Evolutionary conservation across 2,888 invertebrate species (phyloP), one percentile per base, ranked within the genome.

Genomic region (Phragmatobia fuliginosa): DNA sequence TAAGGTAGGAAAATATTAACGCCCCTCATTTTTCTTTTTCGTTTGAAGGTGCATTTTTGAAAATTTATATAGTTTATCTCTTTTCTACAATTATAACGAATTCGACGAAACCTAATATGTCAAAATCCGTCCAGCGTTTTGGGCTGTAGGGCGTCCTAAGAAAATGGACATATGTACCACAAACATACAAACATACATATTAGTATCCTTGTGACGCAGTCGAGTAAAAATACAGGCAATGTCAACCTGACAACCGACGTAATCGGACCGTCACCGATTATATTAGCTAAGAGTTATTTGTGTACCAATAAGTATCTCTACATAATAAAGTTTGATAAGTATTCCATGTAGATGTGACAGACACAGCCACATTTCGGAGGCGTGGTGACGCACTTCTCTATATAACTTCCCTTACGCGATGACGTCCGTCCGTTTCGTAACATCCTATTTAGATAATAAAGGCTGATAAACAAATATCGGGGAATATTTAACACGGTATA

Each of bases 401-500:
- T 73, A 77, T 79, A 80, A 84, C 86, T 87, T 88, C 84, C 83
- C 82, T 83, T 83, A 80, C 79, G 76, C 79, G 79, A 86, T 91
- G 91, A 91, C 92, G 91, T 90, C 83, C 80, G 80, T 74, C 73
- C 73, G 84, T 88, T 89, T 88, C 88, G 85, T 91, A 91, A 93
- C 87, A 85, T 85, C 83, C 84, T 85, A 89, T 90, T 90, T 87
- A 90, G 89, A 91, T 91, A 90, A 89, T 88, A 89, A 77, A 83
- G 77, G 70, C 79, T 81, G 90, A 90, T 90, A 90, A 90, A 88
- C 85, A 87, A 86, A 85, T 85, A 85, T 81, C 79, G 80, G 82
- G 76, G 82, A 82, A 75, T 70, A 81, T 86, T 83, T 78, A 82
- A 82, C 76, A 74, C 32, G 74, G 71, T 72, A 83, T 78, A 74